Evolutionary conservation across 2,113 vertebrate genomes (phyloP), one percentile per base, ranked within the genome.

Genomic region (Hippocampus barbouri): DNA sequence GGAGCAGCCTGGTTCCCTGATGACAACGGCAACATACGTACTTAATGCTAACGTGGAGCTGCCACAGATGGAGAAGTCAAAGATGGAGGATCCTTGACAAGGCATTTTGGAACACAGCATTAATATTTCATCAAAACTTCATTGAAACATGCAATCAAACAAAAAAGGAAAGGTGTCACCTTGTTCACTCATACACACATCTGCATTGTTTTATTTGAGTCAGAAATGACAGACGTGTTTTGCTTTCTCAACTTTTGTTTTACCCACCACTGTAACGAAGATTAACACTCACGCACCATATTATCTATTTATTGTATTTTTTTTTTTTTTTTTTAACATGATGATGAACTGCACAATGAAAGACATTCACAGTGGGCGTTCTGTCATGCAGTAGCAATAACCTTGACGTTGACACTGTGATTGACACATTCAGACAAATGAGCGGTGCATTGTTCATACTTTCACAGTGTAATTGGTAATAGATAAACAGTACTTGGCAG

Each of bases 71-170:
- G 91, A 91, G 84, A 66, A 89, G 86, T 89, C 87, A 89, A 85
- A 90, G 87, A 89, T 86, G 83, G 86, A 83, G 83, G 84, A 87
- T 84, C 80, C 80, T 86, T 87, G 90, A 91, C 89, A 90, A 86
- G 86, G 82, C 83, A 82, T 86, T 89, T 90, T 91, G 82, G 90
- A 91, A 85, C 85, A 82, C 76, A 3, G 70, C 88, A 89, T 92
- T 87, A 91, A 91, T 90, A 89, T 91, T 91, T 88, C 82, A 91
- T 90, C 90, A 91, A 89, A 89, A 88, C 84, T 78, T 76, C 89
- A 70, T 90, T 91, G 91, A 92, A 86, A 82, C 83, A 73, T 77
- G 79, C 90, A 91, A 90, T 90, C 88, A 90, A 90, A 90, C 83
- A 89, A 74, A 87, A 90, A 86, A 87, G 84, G 79, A 87, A 81